A percentile compares a stretch with the other conserved stretches of the same genome.
Conservation (phyloP, 1,140 invertebrate genomes). For the Lepidostoma basale region DNA sequence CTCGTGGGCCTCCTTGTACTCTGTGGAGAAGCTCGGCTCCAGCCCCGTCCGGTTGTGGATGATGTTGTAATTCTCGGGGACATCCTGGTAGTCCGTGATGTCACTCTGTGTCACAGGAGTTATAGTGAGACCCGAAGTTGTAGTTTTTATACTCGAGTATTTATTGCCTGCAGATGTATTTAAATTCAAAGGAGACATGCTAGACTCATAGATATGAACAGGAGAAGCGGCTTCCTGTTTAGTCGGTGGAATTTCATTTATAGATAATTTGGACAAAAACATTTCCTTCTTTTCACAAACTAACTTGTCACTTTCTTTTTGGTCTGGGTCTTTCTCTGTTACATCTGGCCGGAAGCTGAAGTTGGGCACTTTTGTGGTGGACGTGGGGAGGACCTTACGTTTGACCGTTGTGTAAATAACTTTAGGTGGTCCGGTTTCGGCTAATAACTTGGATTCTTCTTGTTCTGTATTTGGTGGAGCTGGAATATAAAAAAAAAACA, state of each 20-base stretch:
- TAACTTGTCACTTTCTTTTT: neutral
- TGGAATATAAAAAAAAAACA: slow-evolving; percentile 15
- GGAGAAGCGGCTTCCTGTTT: slow-evolving; percentile 41
- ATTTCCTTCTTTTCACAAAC: neutral
- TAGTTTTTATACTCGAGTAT: slow-evolving; percentile 10
- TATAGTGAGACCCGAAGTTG: neutral
- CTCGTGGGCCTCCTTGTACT: slow-evolving; percentile 37
- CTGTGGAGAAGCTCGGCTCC: slow-evolving; percentile 5
- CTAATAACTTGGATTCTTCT: slow-evolving; percentile 20
- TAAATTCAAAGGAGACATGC: slow-evolving; percentile 42
- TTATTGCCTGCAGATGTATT: slow-evolving; percentile 31
- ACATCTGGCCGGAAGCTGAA: slow-evolving; percentile 35
- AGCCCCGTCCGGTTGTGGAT: slow-evolving; percentile 21
- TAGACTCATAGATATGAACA: slow-evolving; percentile 40
- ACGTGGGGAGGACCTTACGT: slow-evolving; percentile 20
- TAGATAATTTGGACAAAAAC: neutral
- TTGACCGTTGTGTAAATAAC: slow-evolving; percentile 41
- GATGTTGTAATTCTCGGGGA: slow-evolving; percentile 19
- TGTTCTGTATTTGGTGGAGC: slow-evolving; percentile 22
- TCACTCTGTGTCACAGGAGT: slow-evolving; percentile 10
- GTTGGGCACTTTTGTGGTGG: slow-evolving; percentile 30
- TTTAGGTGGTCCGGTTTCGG: slow-evolving; percentile 30
- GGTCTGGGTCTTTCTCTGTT: slow-evolving; percentile 29
- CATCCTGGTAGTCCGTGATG: slow-evolving; percentile 21
- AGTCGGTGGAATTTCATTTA: neutral